Base-by-base conservation (phyloP, 2,113 vertebrate species). In the Australoheros scitulus region DNA sequence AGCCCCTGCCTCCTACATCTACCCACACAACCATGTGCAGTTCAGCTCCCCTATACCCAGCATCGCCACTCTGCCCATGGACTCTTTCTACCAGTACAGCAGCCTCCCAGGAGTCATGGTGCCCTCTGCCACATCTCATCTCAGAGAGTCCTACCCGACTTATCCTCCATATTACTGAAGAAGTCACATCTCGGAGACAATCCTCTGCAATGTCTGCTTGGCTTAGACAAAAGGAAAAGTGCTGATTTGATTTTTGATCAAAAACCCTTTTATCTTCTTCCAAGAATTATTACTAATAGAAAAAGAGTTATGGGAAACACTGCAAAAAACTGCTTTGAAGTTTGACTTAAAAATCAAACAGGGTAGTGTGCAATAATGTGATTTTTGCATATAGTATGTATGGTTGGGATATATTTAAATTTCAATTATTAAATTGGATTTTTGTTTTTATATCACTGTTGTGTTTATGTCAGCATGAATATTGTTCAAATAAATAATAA, bases 151-250 rank as follows among this genome's bases (percentile, higher is more conserved):
- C 13, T 95, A 94, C 90, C 82, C 92, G 2, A 14, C 90, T 0
- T 94, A 94, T 41, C 88, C 86, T 8, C 94, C 92, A 29, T 94
- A 94, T 34, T 96, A 95, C 90, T 96, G 78, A 81, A 57, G 13
- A 6, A 26, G 13, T 11, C 50, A 24, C 24, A 52, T 10, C 2
- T 26, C n/a, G 22, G 3, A 17, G 18, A 61, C 11, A 70, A n/a
- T 32, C 17, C 17, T 57, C 61, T 57, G 50, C 38, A 55, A 14
- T 10, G 17, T 57, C 55, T 58, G 32, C 34, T 58, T 50, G 24
- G 24, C 65, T 70, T 18, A 7, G 65, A 20, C 43, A 70, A 70
- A 70, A 43, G 24, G 2, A 4, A 24, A 50, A 2, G 41, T 50
- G 26, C 47, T 18, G 15, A 47, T 68, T 70, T 70, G 41, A 11